Conservation (phyloP, 35 echinoderm and acorn worm species). For the Lytechinus variegatus region DNA sequence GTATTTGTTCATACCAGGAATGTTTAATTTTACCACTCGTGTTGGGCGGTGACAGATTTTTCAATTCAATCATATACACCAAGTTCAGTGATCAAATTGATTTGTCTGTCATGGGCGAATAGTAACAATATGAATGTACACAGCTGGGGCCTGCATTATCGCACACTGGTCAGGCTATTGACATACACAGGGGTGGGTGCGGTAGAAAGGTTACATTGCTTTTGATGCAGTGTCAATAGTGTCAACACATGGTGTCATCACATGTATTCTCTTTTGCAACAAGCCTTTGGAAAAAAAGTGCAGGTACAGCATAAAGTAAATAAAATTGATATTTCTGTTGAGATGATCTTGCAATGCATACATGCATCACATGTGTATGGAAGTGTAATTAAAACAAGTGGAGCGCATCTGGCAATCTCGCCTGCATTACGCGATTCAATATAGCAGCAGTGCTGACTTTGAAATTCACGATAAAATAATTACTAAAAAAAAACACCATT, state of each 20-base stretch:
- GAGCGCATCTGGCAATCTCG: no score
- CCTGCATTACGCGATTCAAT: no score
- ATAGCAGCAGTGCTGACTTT: no score
- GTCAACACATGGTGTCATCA: not conserved
- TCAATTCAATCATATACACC: not conserved
- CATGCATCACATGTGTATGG: no score
- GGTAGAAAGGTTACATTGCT: not conserved
- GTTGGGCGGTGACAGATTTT: not conserved
- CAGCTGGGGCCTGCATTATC: not conserved
- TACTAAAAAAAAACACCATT: no score
- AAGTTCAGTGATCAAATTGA: not conserved
- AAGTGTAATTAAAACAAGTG: no score
- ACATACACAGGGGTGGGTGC: not conserved
- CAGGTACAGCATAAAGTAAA: not conserved
- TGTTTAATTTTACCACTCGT: not conserved
- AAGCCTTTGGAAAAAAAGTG: not conserved
- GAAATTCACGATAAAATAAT: no score
- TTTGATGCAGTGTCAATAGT: not conserved
- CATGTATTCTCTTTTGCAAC: not conserved
- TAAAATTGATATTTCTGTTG: no score
- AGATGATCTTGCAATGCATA: no score
- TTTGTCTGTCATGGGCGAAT: not conserved
- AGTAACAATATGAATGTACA: not conserved
- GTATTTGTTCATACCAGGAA: not conserved
- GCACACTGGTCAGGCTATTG: not conserved